These are phyloP conservation scores for Drosophila repleta DNA, from an alignment of 1,140 invertebrate species.

Conservation along the genomic window DNA sequence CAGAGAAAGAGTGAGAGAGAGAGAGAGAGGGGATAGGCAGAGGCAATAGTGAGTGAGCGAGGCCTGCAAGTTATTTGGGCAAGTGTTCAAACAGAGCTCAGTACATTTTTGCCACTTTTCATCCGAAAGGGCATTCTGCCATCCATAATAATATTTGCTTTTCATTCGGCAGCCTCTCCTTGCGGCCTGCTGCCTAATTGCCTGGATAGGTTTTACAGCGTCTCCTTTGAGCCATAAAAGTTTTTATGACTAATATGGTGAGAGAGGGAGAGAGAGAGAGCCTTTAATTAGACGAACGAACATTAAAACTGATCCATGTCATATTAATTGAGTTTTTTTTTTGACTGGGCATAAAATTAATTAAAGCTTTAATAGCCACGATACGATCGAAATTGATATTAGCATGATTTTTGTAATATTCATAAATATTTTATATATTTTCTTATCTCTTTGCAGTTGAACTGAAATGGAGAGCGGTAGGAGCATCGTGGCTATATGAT, in stretches of 20 bases:
- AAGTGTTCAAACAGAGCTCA: constrained; percentile 40
- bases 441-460: constrained; percentile 24
- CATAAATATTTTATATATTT: background rate
- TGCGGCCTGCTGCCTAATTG: constrained; percentile 47
- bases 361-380: constrained; percentile 28
- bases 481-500: background rate
- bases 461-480: background rate
- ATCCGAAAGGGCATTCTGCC: constrained; percentile 16
- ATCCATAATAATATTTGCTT: constrained; percentile 65
- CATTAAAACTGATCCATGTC: constrained; percentile 62
- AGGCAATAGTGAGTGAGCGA: background rate
- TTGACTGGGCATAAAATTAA: constrained; percentile 20
- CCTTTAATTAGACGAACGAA: constrained; percentile 63
- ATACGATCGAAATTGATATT: constrained; percentile 8
- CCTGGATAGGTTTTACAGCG: constrained; percentile 51
- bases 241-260: constrained; percentile 60
- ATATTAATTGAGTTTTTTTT: constrained; percentile 43
- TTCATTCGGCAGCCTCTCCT: constrained; percentile 37
- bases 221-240: constrained; percentile 43
- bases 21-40: background rate
- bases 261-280: constrained; percentile 9
- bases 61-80: constrained; percentile 41
- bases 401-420: constrained; percentile 7
- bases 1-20: background rate
- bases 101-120: constrained; percentile 28